These are phyloP conservation scores for Sebastiscus tertius DNA, from an alignment of 2,797 vertebrate genomes.

Conservation along the genomic window DNA sequence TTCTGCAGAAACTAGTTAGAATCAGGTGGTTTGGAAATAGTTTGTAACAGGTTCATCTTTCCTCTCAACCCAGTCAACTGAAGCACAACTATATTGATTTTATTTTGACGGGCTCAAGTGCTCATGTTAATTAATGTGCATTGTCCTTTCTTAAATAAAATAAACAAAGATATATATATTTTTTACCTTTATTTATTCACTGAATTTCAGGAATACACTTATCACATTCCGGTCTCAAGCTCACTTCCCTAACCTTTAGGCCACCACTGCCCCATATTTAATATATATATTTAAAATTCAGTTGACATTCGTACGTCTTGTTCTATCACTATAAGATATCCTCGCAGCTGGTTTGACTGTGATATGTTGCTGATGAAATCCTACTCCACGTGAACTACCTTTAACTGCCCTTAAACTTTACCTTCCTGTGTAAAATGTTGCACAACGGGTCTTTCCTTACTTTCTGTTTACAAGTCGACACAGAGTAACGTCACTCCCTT, in stretches of 20 bases:
- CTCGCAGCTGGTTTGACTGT: constrained; percentile 63
- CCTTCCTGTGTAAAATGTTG: constrained; percentile 59
- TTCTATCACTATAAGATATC: background rate
- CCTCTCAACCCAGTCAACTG: constrained; percentile 1
- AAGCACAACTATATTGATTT: background rate
- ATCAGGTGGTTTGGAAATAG: constrained; percentile 24
- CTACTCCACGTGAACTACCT: constrained; percentile 62
- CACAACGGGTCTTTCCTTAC: constrained; percentile 35
- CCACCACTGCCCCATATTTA: no score
- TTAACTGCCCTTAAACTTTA: constrained; percentile 68
- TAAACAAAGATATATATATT: no score
- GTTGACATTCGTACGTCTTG: background rate
- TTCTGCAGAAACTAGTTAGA: constrained; percentile 7
- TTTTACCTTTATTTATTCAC: no score
- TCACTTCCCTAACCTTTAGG: no score
- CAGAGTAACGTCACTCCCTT: constrained; percentile 49
- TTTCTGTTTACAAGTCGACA: constrained; percentile 39
- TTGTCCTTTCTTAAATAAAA: no score
- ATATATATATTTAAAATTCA: background rate
- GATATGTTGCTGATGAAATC: constrained; percentile 58
- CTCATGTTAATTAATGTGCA: no score
- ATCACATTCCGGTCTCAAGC: no score
- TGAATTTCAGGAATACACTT: no score
- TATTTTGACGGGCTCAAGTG: background rate
- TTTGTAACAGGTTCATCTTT: background rate